Percentiles rank a stretch among this genome's conserved stretches.
These are phyloP conservation scores for Erebia ligea DNA, from an alignment of 2,888 invertebrate genomes.

Conservation along the genomic window DNA sequence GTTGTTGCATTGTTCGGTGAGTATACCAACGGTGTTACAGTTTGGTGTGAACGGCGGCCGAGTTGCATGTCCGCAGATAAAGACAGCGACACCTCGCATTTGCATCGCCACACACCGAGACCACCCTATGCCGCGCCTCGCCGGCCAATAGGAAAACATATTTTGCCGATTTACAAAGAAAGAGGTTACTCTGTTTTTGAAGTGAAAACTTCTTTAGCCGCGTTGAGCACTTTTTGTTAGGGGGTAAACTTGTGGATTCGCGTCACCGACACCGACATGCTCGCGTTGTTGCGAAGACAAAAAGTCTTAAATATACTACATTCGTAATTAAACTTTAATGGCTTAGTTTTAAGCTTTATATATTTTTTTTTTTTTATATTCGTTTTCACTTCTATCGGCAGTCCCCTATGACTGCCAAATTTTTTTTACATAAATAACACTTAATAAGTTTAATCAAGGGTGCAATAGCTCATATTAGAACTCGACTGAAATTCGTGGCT, in stretches of 20 bases:
- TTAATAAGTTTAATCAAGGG: not conserved
- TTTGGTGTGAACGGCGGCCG: constrained; percentile 55
- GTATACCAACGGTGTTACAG: constrained; percentile 41
- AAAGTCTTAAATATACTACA: no score
- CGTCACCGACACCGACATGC: no score
- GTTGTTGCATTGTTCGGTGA: not conserved
- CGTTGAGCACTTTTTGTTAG: no score
- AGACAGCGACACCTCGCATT: constrained; percentile 71
- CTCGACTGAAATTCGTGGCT: no score
- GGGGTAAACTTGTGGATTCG: no score
- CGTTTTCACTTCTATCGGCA: no score
- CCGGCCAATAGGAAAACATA: constrained; percentile 34
- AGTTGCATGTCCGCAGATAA: constrained; percentile 58
- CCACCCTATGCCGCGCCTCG: constrained; percentile 54
- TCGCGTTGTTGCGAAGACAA: no score
- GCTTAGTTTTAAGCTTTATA: no score
- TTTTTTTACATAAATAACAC: not conserved
- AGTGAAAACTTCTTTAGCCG: no score
- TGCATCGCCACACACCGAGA: constrained; percentile 78
- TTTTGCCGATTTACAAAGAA: constrained; percentile 3
- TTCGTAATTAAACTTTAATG: no score
- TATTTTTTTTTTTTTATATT: no score
- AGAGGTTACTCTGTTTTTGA: not conserved
- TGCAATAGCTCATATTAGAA: not conserved
- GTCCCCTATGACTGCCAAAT: no score